Evolutionary conservation across 2,797 vertebrate genomes (phyloP).

Genomic region (Ibycter americanus): DNA sequence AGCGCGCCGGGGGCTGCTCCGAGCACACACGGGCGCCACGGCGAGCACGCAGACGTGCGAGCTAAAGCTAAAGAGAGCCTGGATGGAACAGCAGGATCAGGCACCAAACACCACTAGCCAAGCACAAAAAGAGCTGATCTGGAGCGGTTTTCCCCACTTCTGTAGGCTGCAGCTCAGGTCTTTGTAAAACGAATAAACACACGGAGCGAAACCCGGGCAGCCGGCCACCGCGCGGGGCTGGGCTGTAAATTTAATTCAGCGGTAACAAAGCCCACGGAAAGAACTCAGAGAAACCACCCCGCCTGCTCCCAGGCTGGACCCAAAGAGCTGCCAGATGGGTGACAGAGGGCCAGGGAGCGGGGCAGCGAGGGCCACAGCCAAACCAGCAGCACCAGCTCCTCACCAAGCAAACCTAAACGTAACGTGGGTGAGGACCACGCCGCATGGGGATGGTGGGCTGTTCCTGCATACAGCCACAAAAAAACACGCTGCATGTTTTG

Average conservation of each 20-base stretch:
- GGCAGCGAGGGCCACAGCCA: not conserved
- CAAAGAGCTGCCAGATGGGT: not conserved
- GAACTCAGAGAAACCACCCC: not conserved
- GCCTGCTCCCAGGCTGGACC: not conserved
- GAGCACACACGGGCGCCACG: accelerated
- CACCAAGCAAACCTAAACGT: too few relatives aligned
- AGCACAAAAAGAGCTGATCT: not conserved
- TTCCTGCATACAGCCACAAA: accelerated
- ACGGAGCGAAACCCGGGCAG: not conserved
- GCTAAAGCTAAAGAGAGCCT: too few relatives aligned
- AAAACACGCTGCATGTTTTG: accelerated
- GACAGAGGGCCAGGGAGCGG: not conserved
- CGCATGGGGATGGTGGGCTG: accelerated
- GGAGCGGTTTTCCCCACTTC: not conserved
- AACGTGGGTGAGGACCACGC: accelerated
- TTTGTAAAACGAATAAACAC: not conserved
- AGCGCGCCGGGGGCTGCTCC: accelerated
- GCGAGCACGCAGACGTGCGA: accelerated
- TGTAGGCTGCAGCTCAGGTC: not conserved
- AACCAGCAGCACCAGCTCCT: not conserved
- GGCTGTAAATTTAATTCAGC: not conserved
- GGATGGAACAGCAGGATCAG: not conserved
- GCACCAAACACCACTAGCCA: not conserved
- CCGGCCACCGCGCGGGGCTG: not conserved
- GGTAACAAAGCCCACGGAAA: not conserved